Evolutionary conservation across 2,888 invertebrate genomes (phyloP).

Genomic region (Agonum fuliginosum): DNA sequence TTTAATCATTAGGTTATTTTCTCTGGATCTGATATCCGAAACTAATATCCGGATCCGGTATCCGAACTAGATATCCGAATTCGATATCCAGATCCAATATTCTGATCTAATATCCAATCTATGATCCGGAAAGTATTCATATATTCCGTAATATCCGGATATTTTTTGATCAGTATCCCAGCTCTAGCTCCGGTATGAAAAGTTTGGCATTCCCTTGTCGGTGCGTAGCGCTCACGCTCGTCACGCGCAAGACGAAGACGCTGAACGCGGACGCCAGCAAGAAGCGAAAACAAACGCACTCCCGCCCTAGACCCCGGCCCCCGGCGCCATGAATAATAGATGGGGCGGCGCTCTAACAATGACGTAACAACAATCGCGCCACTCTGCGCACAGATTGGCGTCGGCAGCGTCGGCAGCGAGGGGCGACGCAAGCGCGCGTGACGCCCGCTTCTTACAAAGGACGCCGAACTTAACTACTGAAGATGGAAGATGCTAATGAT

Average conservation of each 20-base stretch:
- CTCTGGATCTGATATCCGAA: too few species aligned
- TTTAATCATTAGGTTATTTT: too few species aligned
- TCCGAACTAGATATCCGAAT: too few species aligned
- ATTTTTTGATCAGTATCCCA: too few species aligned
- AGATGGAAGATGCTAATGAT: too few species aligned
- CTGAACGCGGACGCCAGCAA: slow-evolving; percentile 22
- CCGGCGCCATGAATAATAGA: slow-evolving; percentile 70
- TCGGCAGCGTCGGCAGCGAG: slow-evolving; percentile 68
- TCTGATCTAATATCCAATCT: too few species aligned
- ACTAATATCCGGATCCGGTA: too few species aligned
- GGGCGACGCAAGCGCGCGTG: slow-evolving; percentile 37
- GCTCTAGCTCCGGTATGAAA: too few species aligned
- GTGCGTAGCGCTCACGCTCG: slow-evolving; percentile 3
- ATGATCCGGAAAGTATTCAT: too few species aligned
- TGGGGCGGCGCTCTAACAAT: slow-evolving; percentile 68
- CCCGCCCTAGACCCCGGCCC: slow-evolving; percentile 60
- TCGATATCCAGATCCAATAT: too few species aligned
- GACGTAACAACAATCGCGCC: slow-evolving; percentile 66
- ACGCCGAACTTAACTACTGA: neutral
- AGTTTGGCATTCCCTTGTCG: neutral
- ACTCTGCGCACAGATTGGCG: slow-evolving; percentile 70
- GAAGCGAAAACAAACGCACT: slow-evolving; percentile 39
- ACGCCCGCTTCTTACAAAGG: neutral
- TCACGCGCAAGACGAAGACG: slow-evolving; percentile 3
- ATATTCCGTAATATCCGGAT: too few species aligned